Conservation (phyloP, 2,113 vertebrate genomes). For the Paradoxurus hermaphroditus region DNA sequence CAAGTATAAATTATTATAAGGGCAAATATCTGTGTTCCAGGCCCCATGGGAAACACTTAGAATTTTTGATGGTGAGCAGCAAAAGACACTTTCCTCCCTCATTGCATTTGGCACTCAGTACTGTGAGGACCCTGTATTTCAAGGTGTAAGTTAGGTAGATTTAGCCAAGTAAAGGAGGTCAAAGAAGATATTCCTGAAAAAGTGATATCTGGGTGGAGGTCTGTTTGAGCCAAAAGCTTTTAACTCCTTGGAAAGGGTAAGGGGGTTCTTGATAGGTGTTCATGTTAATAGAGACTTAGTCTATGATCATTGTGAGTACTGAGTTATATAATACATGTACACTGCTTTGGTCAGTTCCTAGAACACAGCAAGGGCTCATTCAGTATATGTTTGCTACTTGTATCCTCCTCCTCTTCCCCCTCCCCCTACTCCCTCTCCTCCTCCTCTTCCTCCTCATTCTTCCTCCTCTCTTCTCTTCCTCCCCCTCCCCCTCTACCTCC, state of each 20-base stretch:
- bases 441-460: neutral
- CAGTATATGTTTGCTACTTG: neutral
- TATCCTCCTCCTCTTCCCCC: neutral
- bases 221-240: neutral
- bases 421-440: neutral
- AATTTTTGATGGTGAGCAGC: neutral
- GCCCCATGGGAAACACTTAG: neutral
- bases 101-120: neutral
- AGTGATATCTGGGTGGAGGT: neutral
- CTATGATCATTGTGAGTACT: neutral
- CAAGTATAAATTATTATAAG: neutral
- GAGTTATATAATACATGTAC: neutral
- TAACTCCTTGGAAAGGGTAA: neutral
- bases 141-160: neutral
- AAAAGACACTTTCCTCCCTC: neutral
- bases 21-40: neutral
- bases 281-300: neutral
- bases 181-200: neutral
- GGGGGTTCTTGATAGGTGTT: neutral
- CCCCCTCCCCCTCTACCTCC: neutral
- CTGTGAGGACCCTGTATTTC: neutral
- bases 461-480: neutral
- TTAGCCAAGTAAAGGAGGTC: neutral
- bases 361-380: neutral
- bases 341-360: neutral